Percentiles rank a stretch among this genome's conserved stretches.
Conservation (phyloP, 2,797 vertebrate species). For the Myripristis jacobus region DNA sequence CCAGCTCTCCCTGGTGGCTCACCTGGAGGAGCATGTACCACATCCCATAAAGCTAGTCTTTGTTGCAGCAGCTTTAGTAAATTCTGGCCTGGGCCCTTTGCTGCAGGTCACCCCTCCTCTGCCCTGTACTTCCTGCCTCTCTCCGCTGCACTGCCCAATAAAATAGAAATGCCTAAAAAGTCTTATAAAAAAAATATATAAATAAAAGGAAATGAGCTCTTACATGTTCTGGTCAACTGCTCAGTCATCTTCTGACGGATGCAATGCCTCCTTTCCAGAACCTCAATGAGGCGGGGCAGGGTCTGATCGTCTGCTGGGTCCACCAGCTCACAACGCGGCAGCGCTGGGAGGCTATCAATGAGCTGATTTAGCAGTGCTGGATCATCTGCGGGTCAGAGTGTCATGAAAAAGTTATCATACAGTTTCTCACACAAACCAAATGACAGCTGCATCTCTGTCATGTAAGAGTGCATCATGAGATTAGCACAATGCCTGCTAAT, state of each 20-base stretch:
- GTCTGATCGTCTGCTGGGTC: conserved; percentile 91
- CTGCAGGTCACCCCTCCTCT: no score
- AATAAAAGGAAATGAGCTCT: not conserved
- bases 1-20: no score
- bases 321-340: conserved; percentile 88
- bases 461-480: not conserved
- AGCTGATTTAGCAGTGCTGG: conserved; percentile 76
- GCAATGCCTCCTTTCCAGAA: conserved; percentile 87
- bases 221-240: conserved; percentile 88
- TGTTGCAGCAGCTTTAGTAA: no score
- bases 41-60: no score
- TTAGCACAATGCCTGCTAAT: not conserved
- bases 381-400: conserved; percentile 58
- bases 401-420: not conserved
- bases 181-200: no score
- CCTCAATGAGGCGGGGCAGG: conserved; percentile 88
- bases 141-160: no score
- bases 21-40: no score
- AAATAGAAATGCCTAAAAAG: no score
- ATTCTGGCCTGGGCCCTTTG: no score
- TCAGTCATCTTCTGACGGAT: conserved; percentile 85
- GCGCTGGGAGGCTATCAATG: conserved; percentile 88
- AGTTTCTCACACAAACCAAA: not conserved
- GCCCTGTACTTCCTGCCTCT: no score
- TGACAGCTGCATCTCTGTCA: not conserved